Conservation (phyloP, 2,797 vertebrate species). For the Cuniculus paca region DNA sequence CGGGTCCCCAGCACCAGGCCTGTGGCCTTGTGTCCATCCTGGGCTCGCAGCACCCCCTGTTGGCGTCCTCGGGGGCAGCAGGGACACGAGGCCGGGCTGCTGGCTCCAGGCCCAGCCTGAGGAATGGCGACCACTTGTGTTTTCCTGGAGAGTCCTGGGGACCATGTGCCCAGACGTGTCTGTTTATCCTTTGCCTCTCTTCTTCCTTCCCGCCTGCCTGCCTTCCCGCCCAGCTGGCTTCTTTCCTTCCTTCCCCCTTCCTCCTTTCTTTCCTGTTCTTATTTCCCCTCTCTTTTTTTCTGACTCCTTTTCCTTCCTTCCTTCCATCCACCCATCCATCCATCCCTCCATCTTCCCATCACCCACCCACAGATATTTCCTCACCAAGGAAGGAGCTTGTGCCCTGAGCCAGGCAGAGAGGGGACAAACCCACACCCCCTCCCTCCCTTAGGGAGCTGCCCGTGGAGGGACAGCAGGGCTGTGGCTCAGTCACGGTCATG, state of each 20-base stretch:
- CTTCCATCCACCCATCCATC: too few species aligned
- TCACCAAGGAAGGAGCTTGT: too few species aligned
- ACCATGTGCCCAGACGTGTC: background rate
- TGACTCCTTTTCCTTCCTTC: too few species aligned
- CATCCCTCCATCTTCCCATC: background rate
- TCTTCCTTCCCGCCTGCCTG: background rate
- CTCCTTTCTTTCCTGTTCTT: too few species aligned
- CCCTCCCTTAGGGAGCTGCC: background rate
- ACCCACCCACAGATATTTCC: background rate
- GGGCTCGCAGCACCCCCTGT: conserved; percentile 9
- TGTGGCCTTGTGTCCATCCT: background rate
- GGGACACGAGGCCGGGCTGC: background rate
- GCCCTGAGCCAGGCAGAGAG: background rate
- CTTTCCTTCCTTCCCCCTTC: background rate
- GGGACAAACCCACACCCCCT: rapidly evolving
- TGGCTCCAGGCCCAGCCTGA: background rate
- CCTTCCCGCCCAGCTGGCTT: background rate
- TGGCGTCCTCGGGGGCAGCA: background rate
- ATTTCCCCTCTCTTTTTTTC: too few species aligned
- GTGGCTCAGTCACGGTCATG: rapidly evolving
- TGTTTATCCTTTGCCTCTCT: too few species aligned
- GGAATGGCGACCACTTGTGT: background rate
- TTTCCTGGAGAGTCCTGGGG: background rate
- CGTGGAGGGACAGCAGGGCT: background rate
- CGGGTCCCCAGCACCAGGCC: rapidly evolving